Evolutionary conservation across 1,140 invertebrate species (phyloP), one percentile per base, ranked within the genome.

Genomic region (Drosophila repletoides): DNA sequence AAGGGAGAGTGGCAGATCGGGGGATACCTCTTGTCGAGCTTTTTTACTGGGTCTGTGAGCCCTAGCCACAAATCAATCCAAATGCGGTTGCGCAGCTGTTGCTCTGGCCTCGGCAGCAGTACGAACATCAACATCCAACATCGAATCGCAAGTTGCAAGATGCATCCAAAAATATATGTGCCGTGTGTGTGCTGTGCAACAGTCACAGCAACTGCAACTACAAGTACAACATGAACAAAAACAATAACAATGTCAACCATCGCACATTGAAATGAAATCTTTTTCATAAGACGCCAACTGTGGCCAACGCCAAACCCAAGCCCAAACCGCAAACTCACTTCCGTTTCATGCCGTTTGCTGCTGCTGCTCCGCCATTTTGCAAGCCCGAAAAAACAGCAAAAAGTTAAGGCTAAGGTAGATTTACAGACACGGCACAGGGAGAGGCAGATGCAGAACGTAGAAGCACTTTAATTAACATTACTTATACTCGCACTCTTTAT

Each of bases 1-100:
- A 7, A 0, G 41, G 17, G 21, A 12, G 19, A 6, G 22, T 2
- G 24, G 56, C 1, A 43, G 33, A 4, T 26, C 24, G 24, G 7
- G 6, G 10, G 38, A 5, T 24, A n/a, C 36, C 21, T 26, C 24
- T 9, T 28, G 21, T 40, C 24, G 10, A 43, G 28, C 63, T 53
- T 48, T n/a, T 46, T 55, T 53, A 12, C 51, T 21, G 29, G 28
- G 46, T 61, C 38, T 64, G 10, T 45, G 40, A 31, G 58, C 48
- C 45, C 48, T 72, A 80, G 80, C 87, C 86, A 76, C 87, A 89
- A 89, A 89, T 89, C 87, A 89, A 88, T 89, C 87, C 74, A 76
- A 89, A 88, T 89, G 87, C 77, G 87, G 87, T 89, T 88, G 64
- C 66, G 74, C 79, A 84, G 79, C 79, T 84, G 79, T 84, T 84